A percentile compares a stretch with the other conserved stretches of the same genome.
Conservation (phyloP, 1,140 invertebrate species). For the Trichonephila clavata region DNA sequence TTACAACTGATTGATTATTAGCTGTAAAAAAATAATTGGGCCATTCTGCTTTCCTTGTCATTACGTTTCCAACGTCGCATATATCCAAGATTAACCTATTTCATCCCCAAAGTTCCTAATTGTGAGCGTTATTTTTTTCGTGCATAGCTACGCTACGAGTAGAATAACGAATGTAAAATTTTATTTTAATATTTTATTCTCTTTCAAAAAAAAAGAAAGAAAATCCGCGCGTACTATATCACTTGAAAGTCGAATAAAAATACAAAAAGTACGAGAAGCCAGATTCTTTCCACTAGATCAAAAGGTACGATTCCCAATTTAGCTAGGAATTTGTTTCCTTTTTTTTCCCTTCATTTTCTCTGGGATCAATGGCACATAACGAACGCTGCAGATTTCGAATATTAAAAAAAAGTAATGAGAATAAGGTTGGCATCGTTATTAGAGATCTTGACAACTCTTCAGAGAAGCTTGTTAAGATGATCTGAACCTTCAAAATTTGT, state of each 20-base stretch:
- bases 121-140: not conserved
- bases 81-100: not conserved
- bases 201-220: not conserved
- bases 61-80: not conserved
- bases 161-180: not conserved
- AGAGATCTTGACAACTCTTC: slow-evolving; percentile 63
- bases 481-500: slow-evolving; percentile 48
- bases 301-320: slow-evolving; percentile 58
- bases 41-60: not conserved
- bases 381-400: not conserved
- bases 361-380: slow-evolving; percentile 39
- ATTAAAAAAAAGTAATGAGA: slow-evolving; percentile 63
- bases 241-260: not conserved
- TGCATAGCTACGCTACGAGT: not conserved
- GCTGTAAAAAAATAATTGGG: not conserved
- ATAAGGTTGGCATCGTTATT: slow-evolving; percentile 43
- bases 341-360: not conserved
- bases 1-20: not conserved
- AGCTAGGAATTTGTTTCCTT: slow-evolving; percentile 51
- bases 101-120: not conserved
- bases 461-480: slow-evolving; percentile 61
- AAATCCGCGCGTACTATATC: not conserved
- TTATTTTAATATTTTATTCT: not conserved
- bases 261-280: not conserved
- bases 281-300: not conserved